Evolutionary conservation across 2,113 vertebrate species (phyloP).

Genomic region (Butorides virescens): DNA sequence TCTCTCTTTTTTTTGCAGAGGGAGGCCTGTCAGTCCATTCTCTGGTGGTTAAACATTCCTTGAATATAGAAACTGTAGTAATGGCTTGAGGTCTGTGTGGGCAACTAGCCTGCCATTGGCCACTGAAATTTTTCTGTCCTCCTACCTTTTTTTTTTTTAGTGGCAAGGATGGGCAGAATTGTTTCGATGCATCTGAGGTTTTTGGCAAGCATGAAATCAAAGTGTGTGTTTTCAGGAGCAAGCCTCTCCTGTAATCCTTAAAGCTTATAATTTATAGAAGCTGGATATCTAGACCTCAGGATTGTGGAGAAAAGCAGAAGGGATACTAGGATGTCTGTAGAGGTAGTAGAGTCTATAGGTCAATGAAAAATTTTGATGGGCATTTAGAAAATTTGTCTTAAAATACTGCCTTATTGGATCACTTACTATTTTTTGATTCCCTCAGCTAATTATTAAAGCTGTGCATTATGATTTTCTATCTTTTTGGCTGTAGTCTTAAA

Average conservation of each 20-base stretch:
- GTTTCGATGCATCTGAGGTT: not conserved
- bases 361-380: not conserved
- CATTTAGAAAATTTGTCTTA: not conserved
- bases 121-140: not conserved
- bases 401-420: not conserved
- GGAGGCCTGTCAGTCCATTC: not conserved
- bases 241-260: not conserved
- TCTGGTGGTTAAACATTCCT: not conserved
- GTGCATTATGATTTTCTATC: not conserved
- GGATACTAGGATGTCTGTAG: not conserved
- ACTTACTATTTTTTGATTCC: not conserved
- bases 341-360: not conserved
- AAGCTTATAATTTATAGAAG: not conserved
- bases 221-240: not conserved
- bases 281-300: not conserved
- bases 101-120: not conserved
- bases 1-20: not conserved
- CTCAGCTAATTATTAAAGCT: not conserved
- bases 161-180: not conserved
- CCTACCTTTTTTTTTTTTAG: fast-evolving
- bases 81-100: not conserved
- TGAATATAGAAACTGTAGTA: not conserved
- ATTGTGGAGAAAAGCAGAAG: not conserved
- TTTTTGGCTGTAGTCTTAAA: not conserved
- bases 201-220: not conserved